A percentile compares a stretch with the other conserved stretches of the same genome.
phyloP scores from a whole-genome alignment of 2,888 invertebrate genomes.

The Lasioglossum zephyrum region DNA sequence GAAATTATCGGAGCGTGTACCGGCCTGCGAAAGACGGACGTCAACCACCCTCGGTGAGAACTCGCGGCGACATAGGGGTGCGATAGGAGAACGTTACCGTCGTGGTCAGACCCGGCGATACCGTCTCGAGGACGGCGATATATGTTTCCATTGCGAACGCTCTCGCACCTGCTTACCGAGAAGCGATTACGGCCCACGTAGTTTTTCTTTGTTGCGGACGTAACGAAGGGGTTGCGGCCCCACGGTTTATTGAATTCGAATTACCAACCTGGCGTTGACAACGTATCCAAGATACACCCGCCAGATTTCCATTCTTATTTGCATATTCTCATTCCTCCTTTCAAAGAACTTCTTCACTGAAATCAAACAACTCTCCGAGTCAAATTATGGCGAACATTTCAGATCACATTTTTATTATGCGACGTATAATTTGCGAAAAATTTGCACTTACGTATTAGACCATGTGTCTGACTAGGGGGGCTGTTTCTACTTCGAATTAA shows the following conservation, averaged over 20 bases:
- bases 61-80: conserved; percentile 69
- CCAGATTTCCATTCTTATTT: neutral
- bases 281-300: neutral
- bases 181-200: conserved; percentile 51
- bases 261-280: conserved; percentile 25
- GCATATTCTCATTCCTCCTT: neutral
- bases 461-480: neutral
- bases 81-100: conserved; percentile 67
- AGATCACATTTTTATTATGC: neutral
- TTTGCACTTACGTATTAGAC: too few relatives aligned
- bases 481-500: neutral
- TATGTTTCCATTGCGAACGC: conserved; percentile 46
- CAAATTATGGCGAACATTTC: neutral
- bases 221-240: conserved; percentile 29
- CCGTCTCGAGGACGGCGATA: conserved; percentile 42
- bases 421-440: neutral
- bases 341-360: neutral
- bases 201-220: conserved; percentile 56
- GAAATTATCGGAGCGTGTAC: conserved; percentile 59
- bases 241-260: conserved; percentile 55
- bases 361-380: neutral
- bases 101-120: conserved; percentile 57
- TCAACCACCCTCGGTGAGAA: conserved; percentile 64
- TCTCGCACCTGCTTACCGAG: conserved; percentile 63
- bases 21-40: conserved; percentile 63